Evolutionary conservation across 2,113 vertebrate species (phyloP).

Genomic region (Connochaetes taurinus): DNA sequence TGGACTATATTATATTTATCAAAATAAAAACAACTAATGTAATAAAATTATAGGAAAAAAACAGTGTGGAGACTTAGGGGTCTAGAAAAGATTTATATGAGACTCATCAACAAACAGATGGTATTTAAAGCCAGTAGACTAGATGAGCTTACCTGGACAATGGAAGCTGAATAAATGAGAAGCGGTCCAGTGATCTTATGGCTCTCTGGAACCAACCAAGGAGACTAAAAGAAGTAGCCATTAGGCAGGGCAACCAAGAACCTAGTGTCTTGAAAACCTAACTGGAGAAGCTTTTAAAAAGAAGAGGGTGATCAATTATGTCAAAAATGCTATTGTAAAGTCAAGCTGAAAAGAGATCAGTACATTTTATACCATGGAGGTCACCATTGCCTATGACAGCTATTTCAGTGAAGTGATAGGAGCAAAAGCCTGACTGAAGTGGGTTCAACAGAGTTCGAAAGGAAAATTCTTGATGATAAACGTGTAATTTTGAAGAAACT

Average conservation of each 20-base stretch:
- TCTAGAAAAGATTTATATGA: neutral
- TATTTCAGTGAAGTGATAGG: neutral
- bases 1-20: neutral
- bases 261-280: neutral
- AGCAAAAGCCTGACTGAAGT: neutral
- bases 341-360: neutral
- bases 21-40: neutral
- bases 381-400: neutral
- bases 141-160: neutral
- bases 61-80: neutral
- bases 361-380: neutral
- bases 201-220: neutral
- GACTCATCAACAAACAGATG: neutral
- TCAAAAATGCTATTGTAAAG: neutral
- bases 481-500: neutral
- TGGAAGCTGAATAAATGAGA: neutral
- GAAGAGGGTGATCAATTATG: neutral
- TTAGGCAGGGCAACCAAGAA: neutral
- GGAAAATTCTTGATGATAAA: neutral
- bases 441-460: neutral
- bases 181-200: neutral
- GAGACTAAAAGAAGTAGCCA: neutral
- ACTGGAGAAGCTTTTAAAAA: neutral
- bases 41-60: neutral
- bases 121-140: neutral